Conservation (phyloP, 2,888 invertebrate genomes). For the Teleiodes luculella region DNA sequence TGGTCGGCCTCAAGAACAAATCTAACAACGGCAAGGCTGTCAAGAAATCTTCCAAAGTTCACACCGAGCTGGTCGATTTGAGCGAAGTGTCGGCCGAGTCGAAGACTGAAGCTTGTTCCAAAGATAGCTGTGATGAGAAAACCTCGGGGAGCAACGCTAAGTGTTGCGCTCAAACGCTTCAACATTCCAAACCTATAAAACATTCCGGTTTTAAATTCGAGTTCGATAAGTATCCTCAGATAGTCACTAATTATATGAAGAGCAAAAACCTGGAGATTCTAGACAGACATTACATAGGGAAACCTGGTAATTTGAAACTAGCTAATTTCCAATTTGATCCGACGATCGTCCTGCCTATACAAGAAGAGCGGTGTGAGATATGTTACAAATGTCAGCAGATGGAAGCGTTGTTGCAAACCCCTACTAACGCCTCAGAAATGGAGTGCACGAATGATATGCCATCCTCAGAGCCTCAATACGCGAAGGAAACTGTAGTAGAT, state of each 20-base stretch:
- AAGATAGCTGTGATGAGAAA: conserved; percentile 40
- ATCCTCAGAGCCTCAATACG: conserved; percentile 61
- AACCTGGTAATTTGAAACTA: conserved; percentile 74
- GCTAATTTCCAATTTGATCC: conserved; percentile 74
- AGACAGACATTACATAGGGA: conserved; percentile 79
- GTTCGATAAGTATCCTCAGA: conserved; percentile 85
- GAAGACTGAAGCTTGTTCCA: conserved; percentile 36
- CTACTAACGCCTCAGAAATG: conserved; percentile 88
- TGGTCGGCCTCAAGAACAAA: conserved; percentile 81
- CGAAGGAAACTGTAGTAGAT: conserved; percentile 50
- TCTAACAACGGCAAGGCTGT: conserved; percentile 61
- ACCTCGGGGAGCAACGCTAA: conserved; percentile 49
- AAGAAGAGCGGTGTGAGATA: conserved; percentile 72
- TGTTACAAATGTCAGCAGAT: conserved; percentile 75
- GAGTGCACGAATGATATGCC: conserved; percentile 72
- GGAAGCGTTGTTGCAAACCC: conserved; percentile 83
- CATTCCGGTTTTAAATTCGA: conserved; percentile 86
- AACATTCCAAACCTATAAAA: conserved; percentile 80
- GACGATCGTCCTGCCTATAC: conserved; percentile 64
- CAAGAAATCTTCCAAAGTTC: conserved; percentile 59
- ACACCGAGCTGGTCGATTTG: conserved; percentile 40
- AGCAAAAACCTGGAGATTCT: conserved; percentile 83
- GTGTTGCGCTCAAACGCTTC: conserved; percentile 72
- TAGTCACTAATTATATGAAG: conserved; percentile 86
- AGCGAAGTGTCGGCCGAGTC: conserved; percentile 10